phyloP scores from a whole-genome alignment of 2,113 vertebrate species.

The Lipophrys pholis region DNA sequence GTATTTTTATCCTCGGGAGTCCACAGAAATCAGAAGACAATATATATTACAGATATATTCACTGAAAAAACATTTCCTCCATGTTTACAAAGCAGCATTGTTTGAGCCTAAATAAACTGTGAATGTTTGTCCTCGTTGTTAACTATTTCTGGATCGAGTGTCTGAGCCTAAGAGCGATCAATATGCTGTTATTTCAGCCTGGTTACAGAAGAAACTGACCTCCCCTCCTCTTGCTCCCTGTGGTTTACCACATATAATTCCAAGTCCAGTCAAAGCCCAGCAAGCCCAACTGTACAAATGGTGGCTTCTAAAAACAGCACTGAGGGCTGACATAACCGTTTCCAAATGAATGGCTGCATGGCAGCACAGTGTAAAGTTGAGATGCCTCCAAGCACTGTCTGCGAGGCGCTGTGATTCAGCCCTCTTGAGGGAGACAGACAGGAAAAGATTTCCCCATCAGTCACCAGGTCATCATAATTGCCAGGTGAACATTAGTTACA shows the following conservation, averaged over 20 bases:
- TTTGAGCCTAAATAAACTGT: conserved; percentile 11
- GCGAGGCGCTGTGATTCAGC: conserved; percentile 42
- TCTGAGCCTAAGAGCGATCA: conserved; percentile 57
- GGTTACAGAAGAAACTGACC: conserved; percentile 45
- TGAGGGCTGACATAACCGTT: conserved; percentile 58
- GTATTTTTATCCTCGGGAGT: background rate
- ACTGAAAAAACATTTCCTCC: background rate
- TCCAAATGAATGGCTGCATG: conserved; percentile 65
- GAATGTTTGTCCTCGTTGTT: conserved; percentile 4
- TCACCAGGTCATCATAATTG: conserved; percentile 71
- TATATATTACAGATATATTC: background rate
- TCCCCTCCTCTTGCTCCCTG: conserved; percentile 38
- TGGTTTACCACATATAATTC: conserved; percentile 47
- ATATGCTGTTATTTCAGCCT: conserved; percentile 58
- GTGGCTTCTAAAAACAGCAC: conserved; percentile 69
- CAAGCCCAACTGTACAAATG: conserved; percentile 39
- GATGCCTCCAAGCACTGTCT: conserved; percentile 60
- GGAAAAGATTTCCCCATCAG: conserved; percentile 63
- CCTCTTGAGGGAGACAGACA: conserved; percentile 45
- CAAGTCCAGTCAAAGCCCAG: conserved; percentile 44
- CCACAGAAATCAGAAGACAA: conserved; percentile 15
- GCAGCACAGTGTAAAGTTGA: conserved; percentile 59
- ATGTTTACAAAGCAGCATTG: background rate
- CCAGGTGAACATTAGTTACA: conserved; percentile 67
- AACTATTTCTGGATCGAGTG: conserved; percentile 45